Conservation (phyloP, 1,140 invertebrate species). For the Drosophila malerkotliana region DNA sequence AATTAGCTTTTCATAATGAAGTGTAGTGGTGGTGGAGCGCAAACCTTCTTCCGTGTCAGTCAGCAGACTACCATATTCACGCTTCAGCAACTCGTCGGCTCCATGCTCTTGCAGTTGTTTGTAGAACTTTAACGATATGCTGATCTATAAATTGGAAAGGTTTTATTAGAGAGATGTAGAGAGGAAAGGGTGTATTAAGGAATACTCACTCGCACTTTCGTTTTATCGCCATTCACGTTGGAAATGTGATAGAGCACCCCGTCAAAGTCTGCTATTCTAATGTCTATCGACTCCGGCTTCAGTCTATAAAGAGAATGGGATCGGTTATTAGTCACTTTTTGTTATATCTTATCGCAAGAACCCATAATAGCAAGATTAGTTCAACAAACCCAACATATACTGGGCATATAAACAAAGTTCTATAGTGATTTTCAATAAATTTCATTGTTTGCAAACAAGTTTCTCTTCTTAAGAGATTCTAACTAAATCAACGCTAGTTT, state of each 20-base stretch:
- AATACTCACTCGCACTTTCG: constrained; percentile 95
- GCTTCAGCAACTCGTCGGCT: constrained; percentile 97
- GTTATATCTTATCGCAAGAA: constrained; percentile 53
- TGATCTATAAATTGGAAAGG: constrained; percentile 88
- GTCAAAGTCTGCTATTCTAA: constrained; percentile 98
- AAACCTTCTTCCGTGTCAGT: constrained; percentile 93
- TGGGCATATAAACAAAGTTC: not conserved
- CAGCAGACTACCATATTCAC: constrained; percentile 94
- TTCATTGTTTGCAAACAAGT: constrained; percentile 5
- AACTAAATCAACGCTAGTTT: not conserved
- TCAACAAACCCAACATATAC: not conserved
- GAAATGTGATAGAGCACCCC: constrained; percentile 99
- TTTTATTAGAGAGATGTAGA: not conserved
- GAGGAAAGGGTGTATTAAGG: not conserved
- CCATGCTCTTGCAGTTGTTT: constrained; percentile 99
- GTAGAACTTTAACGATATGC: constrained; percentile 99
- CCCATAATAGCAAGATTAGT: not conserved
- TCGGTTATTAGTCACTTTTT: constrained; percentile 35
- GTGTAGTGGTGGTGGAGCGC: constrained; percentile 1
- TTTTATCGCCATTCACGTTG: constrained; percentile 97
- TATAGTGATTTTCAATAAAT: not conserved
- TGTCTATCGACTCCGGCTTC: constrained; percentile 97
- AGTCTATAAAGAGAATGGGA: constrained; percentile 86
- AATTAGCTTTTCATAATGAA: constrained; percentile 19
- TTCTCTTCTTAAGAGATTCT: not conserved